These are phyloP conservation scores for Aplochiton taeniatus DNA, from an alignment of 2,797 vertebrate species.

Conservation along the genomic window DNA sequence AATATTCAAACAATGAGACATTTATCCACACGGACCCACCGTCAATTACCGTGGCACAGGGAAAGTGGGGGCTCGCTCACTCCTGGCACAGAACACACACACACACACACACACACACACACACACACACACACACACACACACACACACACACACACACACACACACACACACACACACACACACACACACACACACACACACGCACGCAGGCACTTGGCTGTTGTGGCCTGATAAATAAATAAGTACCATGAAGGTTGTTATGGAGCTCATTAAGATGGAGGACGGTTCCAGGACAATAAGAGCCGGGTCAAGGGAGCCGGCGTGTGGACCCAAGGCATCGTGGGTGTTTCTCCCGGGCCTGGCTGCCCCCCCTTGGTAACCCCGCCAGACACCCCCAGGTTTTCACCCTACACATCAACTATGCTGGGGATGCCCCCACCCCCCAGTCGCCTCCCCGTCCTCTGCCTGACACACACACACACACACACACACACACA, in stretches of 20 bases:
- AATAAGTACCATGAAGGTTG: constrained; percentile 73
- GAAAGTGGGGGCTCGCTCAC: too few species aligned
- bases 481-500: constrained; percentile 30
- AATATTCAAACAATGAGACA: too few species aligned
- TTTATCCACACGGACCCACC: too few species aligned
- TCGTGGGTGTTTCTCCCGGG: constrained; percentile 40
- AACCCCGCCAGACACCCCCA: constrained; percentile 59
- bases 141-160: constrained; percentile 18
- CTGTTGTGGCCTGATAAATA: constrained; percentile 69
- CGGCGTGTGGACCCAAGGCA: constrained; percentile 33
- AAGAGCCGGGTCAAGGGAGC: constrained; percentile 67
- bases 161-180: constrained; percentile 30
- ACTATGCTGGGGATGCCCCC: constrained; percentile 52
- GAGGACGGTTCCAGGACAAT: constrained; percentile 66
- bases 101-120: constrained; percentile 15
- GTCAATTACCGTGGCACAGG: too few species aligned
- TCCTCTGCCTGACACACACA: constrained; percentile 12
- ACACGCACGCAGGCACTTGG: constrained; percentile 48
- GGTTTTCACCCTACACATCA: constrained; percentile 41
- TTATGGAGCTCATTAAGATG: constrained; percentile 81
- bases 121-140: constrained; percentile 20
- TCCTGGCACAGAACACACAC: constrained; percentile 15
- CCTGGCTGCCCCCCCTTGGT: constrained; percentile 26
- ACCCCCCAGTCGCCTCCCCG: constrained; percentile 20
- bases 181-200: constrained; percentile 27